phyloP scores from a whole-genome alignment of 1,140 invertebrate species.

The Trialeurodes vaporariorum region DNA sequence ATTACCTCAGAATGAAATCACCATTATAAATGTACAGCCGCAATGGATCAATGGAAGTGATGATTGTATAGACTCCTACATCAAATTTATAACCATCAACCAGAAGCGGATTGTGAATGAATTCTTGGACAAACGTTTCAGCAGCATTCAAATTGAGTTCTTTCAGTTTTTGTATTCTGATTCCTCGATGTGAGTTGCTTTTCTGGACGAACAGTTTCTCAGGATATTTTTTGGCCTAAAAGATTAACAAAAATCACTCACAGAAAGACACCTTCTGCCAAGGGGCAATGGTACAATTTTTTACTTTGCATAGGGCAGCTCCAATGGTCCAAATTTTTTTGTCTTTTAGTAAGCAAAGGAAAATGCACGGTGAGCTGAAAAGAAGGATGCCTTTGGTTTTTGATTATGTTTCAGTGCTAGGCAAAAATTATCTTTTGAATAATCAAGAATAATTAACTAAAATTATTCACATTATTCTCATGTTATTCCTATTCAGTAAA shows the following conservation, averaged over 20 bases:
- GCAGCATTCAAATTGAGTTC: conserved; percentile 59
- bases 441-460: no score
- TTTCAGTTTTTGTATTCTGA: conserved; percentile 56
- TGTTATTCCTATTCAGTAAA: no score
- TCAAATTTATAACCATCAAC: conserved; percentile 90
- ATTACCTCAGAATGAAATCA: conserved; percentile 74
- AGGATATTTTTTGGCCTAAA: conserved; percentile 47
- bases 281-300: no score
- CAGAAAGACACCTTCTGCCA: no score
- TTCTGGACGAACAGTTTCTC: conserved; percentile 79
- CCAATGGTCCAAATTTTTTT: no score
- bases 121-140: conserved; percentile 85
- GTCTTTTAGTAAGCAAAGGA: no score
- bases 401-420: no score
- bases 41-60: conserved; percentile 84
- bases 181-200: conserved; percentile 81
- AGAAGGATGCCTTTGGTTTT: no score
- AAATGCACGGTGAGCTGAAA: no score
- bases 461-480: no score
- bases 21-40: conserved; percentile 80
- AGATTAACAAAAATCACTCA: conserved; percentile 15
- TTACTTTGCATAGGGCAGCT: no score
- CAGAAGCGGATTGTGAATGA: conserved; percentile 64
- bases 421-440: no score
- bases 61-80: conserved; percentile 86